Base-by-base conservation (phyloP, 2,888 invertebrate genomes). In the Fragum whitleyi region DNA sequence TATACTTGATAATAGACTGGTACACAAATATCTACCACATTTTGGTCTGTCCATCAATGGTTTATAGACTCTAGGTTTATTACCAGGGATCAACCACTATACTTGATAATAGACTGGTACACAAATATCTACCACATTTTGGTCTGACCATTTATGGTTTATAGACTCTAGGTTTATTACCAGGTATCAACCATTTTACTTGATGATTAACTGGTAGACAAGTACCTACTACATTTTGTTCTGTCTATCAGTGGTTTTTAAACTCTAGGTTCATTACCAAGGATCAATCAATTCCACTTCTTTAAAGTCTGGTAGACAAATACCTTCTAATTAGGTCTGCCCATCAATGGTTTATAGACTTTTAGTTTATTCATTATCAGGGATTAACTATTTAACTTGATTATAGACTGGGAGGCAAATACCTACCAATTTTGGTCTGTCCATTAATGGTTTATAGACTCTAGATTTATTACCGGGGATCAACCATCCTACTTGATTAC, bases 161-260 rank as follows among this genome's bases (percentile, higher is more conserved):
- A n/a, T n/a, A n/a, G n/a, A n/a, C n/a, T n/a, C n/a, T n/a, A n/a
- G n/a, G n/a, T n/a, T n/a, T n/a, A n/a, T n/a, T n/a, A n/a, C n/a
- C n/a, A n/a, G n/a, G n/a, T n/a, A n/a, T n/a, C n/a, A n/a, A n/a
- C n/a, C n/a, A n/a, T n/a, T n/a, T n/a, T n/a, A n/a, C n/a, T n/a
- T n/a, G n/a, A n/a, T n/a, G n/a, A n/a, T n/a, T n/a, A n/a, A n/a
- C n/a, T n/a, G n/a, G n/a, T n/a, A n/a, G n/a, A n/a, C n/a, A n/a
- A n/a, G n/a, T n/a, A n/a, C n/a, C n/a, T n/a, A n/a, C n/a, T 98
- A 97, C n/a, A n/a, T n/a, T n/a, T n/a, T n/a, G n/a, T 80, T 96
- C 96, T 62, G 95, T 96, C 95, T 93, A 97, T 94, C 42, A 98
- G 93, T 0, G 96, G 96, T 83, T 96, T 96, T 94, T 98, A 97